Base-by-base conservation (phyloP, 2,888 invertebrate genomes). In the Epicampocera succincta region DNA sequence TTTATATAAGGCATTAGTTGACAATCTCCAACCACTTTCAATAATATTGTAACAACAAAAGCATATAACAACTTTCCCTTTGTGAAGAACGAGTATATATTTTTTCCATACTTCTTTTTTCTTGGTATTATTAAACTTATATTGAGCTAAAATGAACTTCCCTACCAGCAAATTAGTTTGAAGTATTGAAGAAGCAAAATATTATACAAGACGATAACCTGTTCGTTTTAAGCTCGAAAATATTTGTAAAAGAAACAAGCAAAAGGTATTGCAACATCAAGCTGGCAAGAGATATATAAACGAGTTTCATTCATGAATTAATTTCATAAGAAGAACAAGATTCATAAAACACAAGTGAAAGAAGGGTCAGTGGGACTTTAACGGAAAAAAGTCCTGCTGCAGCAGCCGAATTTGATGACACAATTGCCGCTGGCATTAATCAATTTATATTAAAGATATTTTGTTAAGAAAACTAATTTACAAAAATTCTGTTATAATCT, bases 301-400 rank as follows among this genome's bases (percentile, higher is more conserved):
- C 19, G 60, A 56, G 56, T 66, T 75, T 80, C 56, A 65, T 74
- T 65, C 65, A 74, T 65, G 56, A 54, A 54, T 5, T 25, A 44
- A n/a, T 33, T 65, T 54, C 25, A 33, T n/a, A 15, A 8, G 3
- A 44, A 65, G 17, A 73, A 46, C 33, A 54, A 19, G n/a, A 38
- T 52, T 19, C 38, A 42, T 25, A 21, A 12, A 25, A n/a, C n/a
- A 33, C 21, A 48, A 40, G 29, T 54, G 52, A 8, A 33, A 3
- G 0, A 33, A 3, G 0, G n/a, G 5, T 38, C 46, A 38, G 38
- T 33, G 3, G 17, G 0, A 38, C 25, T 15, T 11, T 17, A 21
- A 5, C 17, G 17, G 21, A 60, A 4, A n/a, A 0, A 29, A 54
- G 12, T 29, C 17, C 1, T 33, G 13, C 8, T 15, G 46, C 5